A percentile compares a stretch with the other conserved stretches of the same genome.
Conservation (phyloP, 2,888 invertebrate genomes). For the Apoda limacodes region DNA sequence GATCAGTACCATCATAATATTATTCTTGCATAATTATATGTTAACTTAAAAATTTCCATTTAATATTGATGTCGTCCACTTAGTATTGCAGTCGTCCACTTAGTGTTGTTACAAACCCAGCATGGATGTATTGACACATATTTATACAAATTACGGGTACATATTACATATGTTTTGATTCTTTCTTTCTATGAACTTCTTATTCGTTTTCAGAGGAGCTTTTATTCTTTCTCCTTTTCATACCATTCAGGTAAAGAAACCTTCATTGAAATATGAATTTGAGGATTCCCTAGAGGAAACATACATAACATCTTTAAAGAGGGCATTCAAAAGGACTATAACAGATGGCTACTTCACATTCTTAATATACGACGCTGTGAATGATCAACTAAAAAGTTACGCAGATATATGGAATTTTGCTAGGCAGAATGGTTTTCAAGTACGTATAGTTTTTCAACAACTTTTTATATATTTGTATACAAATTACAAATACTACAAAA, state of each 20-base stretch:
- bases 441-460: constrained; percentile 31
- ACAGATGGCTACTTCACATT: constrained; percentile 93
- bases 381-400: constrained; percentile 83
- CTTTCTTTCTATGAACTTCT: too few species aligned
- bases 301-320: constrained; percentile 84
- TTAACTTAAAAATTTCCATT: too few species aligned
- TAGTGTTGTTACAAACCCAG: too few species aligned
- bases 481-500: constrained; percentile 1
- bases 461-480: background rate
- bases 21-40: too few species aligned
- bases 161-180: too few species aligned
- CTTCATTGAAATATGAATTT: constrained; percentile 89
- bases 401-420: constrained; percentile 91
- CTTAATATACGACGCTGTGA: constrained; percentile 92
- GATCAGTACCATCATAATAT: too few species aligned
- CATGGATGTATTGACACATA: too few species aligned
- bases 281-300: constrained; percentile 85
- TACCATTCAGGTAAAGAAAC: constrained; percentile 58
- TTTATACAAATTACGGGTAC: too few species aligned
- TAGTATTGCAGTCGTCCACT: too few species aligned
- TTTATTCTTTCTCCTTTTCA: constrained; percentile 10
- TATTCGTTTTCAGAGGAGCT: too few species aligned
- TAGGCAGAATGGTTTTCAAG: constrained; percentile 87
- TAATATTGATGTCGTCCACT: too few species aligned
- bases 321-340: constrained; percentile 91